Evolutionary conservation across 2,797 vertebrate species (phyloP), one percentile per base, ranked within the genome.

Genomic region (Malacoctenus gilli): DNA sequence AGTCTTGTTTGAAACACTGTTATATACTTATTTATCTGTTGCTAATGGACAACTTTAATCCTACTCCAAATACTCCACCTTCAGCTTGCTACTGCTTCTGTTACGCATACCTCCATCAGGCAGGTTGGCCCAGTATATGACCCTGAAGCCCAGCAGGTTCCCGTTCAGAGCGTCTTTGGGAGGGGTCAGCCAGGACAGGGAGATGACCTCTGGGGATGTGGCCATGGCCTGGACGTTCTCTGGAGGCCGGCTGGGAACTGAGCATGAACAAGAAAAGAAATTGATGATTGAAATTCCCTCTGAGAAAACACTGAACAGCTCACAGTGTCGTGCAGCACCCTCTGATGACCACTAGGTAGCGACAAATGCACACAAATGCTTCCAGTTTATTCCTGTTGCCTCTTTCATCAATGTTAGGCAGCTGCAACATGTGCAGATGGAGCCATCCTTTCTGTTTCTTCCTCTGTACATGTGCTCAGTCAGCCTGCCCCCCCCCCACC

Each of bases 41-140:
- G n/a, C n/a, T n/a, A n/a, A n/a, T n/a, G n/a, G n/a, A n/a, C n/a
- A n/a, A n/a, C n/a, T n/a, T n/a, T n/a, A n/a, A n/a, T n/a, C n/a
- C n/a, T n/a, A n/a, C n/a, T n/a, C n/a, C n/a, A n/a, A n/a, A n/a
- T n/a, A n/a, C n/a, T n/a, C n/a, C n/a, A n/a, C n/a, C n/a, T n/a
- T n/a, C n/a, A n/a, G n/a, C n/a, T n/a, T n/a, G n/a, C n/a, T n/a
- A n/a, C n/a, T 23, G 22, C 6, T 5, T 5, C 2, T 19, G 16
- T n/a, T 48, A 7, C n/a, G 38, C 15, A 20, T 87, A 98, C 97
- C 97, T 94, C 97, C 97, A 0, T 99, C 96, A 53, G 95, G 92
- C 77, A 99, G 93, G 82, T 98, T 98, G 75, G 97, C 96, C 96
- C 96, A 99, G 90, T 97, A 99, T 79, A 99, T 98, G 78, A 99